Percentiles rank a stretch among this genome's conserved stretches.
phyloP scores from a whole-genome alignment of 2,797 vertebrate species.

The Peromyscus nudipes region DNA sequence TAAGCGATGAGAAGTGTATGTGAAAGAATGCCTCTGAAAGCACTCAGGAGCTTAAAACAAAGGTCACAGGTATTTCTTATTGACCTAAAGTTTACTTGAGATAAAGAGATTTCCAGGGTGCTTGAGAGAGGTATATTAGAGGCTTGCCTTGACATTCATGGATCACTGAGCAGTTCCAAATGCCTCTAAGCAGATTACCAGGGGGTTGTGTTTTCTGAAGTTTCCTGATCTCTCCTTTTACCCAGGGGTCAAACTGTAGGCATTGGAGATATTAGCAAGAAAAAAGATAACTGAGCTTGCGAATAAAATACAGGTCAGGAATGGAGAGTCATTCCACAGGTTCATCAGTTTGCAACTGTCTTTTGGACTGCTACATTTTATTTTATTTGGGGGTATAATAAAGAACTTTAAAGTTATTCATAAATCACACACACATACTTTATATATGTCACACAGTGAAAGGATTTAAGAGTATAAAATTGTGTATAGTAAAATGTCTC shows the following conservation, averaged over 20 bases:
- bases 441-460: neutral
- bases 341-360: conserved; percentile 22
- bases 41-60: neutral
- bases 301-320: conserved; percentile 41
- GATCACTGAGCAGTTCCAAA: conserved; percentile 81
- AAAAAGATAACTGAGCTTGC: conserved; percentile 3
- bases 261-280: conserved; percentile 68
- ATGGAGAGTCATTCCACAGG: neutral
- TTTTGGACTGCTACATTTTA: conserved; percentile 30
- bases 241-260: conserved; percentile 65
- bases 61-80: conserved; percentile 61
- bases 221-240: conserved; percentile 73
- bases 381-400: conserved; percentile 3
- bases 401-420: conserved; percentile 30
- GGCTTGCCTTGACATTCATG: conserved; percentile 81
- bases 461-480: neutral
- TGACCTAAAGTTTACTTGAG: conserved; percentile 66
- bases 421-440: neutral
- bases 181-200: conserved; percentile 81
- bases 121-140: conserved; percentile 65
- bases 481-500: neutral
- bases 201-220: conserved; percentile 72
- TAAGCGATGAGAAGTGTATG: neutral
- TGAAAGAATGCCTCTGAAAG: conserved; percentile 27
- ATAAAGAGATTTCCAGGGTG: conserved; percentile 72